phyloP scores from a whole-genome alignment of 2,113 vertebrate species.

The Chascanopsetta lugubris region DNA sequence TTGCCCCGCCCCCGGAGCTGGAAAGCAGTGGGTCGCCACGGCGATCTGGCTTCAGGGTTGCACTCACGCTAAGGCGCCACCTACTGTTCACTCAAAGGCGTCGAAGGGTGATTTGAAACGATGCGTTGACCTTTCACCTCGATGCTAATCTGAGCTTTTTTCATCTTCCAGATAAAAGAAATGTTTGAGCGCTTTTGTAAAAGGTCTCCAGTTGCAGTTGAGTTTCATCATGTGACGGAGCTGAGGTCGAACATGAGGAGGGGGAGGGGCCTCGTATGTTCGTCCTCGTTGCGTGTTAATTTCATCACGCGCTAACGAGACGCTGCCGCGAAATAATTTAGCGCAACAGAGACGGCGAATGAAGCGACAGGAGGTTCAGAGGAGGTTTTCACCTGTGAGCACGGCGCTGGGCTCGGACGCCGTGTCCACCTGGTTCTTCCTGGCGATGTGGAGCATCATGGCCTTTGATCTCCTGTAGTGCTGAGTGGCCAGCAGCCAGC shows the following conservation, averaged over 20 bases:
- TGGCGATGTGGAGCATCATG: constrained; percentile 88
- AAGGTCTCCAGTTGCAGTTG: constrained; percentile 3
- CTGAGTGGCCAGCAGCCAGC: constrained; percentile 96
- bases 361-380: background rate
- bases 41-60: no score
- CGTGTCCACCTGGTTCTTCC: constrained; percentile 86
- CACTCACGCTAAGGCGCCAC: no score
- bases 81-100: no score
- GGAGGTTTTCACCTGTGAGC: constrained; percentile 86
- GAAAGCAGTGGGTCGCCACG: no score
- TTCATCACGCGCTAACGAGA: constrained; percentile 37
- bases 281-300: constrained; percentile 14
- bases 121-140: no score
- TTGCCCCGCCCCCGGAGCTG: no score
- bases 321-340: constrained; percentile 23
- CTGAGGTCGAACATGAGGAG: background rate
- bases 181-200: background rate
- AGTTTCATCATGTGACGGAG: constrained; percentile 36
- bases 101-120: no score
- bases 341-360: no score
- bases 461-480: constrained; percentile 91
- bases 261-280: background rate
- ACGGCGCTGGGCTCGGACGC: constrained; percentile 88
- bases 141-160: background rate
- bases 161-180: background rate